Evolutionary conservation across 2,888 invertebrate genomes (phyloP).

Genomic region (Chrysina gloriosa): DNA sequence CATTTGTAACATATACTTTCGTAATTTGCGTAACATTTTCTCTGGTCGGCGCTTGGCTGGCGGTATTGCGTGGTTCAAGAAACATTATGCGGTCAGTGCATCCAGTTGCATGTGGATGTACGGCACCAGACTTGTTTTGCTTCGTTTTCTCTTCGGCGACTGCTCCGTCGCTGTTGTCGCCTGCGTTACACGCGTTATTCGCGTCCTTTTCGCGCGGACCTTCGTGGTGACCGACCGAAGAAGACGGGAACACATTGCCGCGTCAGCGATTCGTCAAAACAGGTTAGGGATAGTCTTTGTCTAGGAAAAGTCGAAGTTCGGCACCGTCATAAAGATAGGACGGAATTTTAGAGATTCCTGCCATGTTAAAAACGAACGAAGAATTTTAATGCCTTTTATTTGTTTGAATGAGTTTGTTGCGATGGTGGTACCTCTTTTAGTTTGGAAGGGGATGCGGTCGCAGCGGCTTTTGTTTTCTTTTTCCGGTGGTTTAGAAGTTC

Average conservation of each 20-base stretch:
- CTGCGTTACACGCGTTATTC: slow-evolving; percentile 41
- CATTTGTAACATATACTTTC: background rate
- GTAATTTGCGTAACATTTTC: slow-evolving; percentile 19
- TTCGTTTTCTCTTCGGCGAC: slow-evolving; percentile 48
- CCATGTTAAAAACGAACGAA: slow-evolving; percentile 24
- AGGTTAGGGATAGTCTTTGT: slow-evolving; percentile 49
- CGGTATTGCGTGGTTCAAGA: slow-evolving; percentile 64
- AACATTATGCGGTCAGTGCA: slow-evolving; percentile 63
- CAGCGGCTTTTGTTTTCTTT: slow-evolving; percentile 6
- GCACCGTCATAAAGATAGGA: slow-evolving; percentile 37
- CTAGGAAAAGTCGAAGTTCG: slow-evolving; percentile 43
- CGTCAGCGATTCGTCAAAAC: slow-evolving; percentile 42
- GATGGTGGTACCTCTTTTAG: background rate
- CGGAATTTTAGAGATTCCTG: slow-evolving; percentile 39
- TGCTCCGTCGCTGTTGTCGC: slow-evolving; percentile 42
- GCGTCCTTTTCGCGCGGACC: slow-evolving; percentile 42
- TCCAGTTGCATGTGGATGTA: slow-evolving; percentile 51
- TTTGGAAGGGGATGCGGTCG: background rate
- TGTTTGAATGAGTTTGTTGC: slow-evolving; percentile 15
- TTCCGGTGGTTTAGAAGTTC: slow-evolving; percentile 3
- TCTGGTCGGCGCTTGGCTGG: background rate
- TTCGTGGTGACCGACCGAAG: slow-evolving; percentile 36
- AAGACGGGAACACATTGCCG: slow-evolving; percentile 37
- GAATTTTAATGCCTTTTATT: slow-evolving; percentile 33
- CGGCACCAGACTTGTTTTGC: slow-evolving; percentile 49